phyloP scores from a whole-genome alignment of 2,113 vertebrate genomes.

The Indicator maculatus region DNA sequence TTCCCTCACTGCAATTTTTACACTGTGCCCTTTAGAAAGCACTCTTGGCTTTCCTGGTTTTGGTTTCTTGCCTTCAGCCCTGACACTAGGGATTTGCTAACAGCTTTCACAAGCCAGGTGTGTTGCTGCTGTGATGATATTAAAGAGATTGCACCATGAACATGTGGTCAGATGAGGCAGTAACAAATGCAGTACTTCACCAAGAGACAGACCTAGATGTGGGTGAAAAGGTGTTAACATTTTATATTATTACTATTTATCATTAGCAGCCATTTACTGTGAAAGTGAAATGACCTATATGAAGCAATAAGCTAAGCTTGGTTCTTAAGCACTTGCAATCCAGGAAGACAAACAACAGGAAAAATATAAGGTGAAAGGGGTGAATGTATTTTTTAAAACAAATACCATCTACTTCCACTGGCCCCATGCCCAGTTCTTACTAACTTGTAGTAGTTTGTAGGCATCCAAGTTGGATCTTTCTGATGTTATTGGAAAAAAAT shows the following conservation, averaged over 20 bases:
- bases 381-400: not conserved
- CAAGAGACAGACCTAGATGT: not conserved
- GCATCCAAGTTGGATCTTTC: constrained; percentile 23
- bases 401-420: constrained; percentile 13
- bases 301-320: not conserved
- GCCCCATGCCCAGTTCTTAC: constrained; percentile 23
- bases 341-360: not conserved
- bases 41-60: not conserved
- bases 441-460: not conserved
- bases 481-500: constrained; percentile 49
- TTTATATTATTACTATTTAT: constrained; percentile 15
- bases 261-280: not conserved
- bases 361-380: not conserved
- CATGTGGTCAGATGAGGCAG: not conserved
- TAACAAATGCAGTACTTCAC: not conserved
- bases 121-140: not conserved
- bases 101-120: not conserved
- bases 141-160: not conserved
- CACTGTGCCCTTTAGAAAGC: not conserved
- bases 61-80: not conserved
- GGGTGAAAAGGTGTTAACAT: not conserved
- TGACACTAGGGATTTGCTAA: not conserved
- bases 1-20: not conserved
- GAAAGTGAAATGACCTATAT: not conserved
- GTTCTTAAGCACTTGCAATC: not conserved